Evolutionary conservation across 2,888 invertebrate genomes (phyloP).

Genomic region (Drosophila atripex): DNA sequence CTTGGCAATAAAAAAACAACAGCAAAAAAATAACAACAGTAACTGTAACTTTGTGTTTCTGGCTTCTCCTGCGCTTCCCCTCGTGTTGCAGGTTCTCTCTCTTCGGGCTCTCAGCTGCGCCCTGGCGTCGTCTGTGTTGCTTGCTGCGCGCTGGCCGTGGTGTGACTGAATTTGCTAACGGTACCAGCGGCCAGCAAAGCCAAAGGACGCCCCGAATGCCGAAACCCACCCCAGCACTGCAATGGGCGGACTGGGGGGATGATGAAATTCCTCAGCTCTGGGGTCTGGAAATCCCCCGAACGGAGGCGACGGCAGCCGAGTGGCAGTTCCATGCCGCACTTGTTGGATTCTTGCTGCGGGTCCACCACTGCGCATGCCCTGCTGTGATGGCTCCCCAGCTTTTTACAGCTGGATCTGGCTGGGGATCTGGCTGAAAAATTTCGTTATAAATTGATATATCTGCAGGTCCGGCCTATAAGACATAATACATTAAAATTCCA

Average conservation of each 20-base stretch:
- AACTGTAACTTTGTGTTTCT: neutral
- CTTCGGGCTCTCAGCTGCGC: constrained; percentile 6
- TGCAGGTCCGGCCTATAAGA: neutral
- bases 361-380: constrained; percentile 64
- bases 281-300: constrained; percentile 44
- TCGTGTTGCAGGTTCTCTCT: constrained; percentile 3
- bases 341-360: constrained; percentile 72
- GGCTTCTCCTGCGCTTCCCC: neutral
- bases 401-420: neutral
- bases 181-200: constrained; percentile 7
- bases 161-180: constrained; percentile 55
- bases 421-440: neutral
- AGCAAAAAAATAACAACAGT: constrained; percentile 2
- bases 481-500: neutral
- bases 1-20: neutral
- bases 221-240: constrained; percentile 6
- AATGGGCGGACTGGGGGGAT: constrained; percentile 28
- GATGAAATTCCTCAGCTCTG: constrained; percentile 56
- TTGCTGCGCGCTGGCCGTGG: constrained; percentile 63
- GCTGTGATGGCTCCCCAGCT: neutral
- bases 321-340: constrained; percentile 69
- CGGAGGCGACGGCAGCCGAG: constrained; percentile 15
- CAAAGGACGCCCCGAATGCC: constrained; percentile 33
- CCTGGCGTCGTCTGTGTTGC: constrained; percentile 30
- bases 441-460: neutral